Evolutionary conservation across 1,140 invertebrate genomes (phyloP).

Genomic region (Oryzaephilus surinamensis): DNA sequence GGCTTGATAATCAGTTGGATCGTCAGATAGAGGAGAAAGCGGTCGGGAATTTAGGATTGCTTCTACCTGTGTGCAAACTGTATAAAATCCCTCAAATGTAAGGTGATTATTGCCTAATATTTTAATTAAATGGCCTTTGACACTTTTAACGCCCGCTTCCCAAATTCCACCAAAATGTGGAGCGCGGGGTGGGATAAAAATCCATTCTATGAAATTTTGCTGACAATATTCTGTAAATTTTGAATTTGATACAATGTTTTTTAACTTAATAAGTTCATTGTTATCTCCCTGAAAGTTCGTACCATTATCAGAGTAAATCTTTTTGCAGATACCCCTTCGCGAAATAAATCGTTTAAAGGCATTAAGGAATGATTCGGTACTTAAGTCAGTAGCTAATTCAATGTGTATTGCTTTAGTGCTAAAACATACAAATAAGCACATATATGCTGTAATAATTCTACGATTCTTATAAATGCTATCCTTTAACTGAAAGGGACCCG

Average conservation of each 20-base stretch:
- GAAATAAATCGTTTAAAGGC: slow-evolving; percentile 20
- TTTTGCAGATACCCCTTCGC: slow-evolving; percentile 16
- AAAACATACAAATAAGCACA: slow-evolving; percentile 12
- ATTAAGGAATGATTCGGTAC: slow-evolving; percentile 10
- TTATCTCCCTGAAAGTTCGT: slow-evolving; percentile 10
- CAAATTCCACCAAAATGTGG: slow-evolving; percentile 16
- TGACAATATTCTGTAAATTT: neutral
- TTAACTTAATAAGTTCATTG: neutral
- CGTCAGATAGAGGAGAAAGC: slow-evolving; percentile 16
- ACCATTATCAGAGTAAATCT: slow-evolving; percentile 18
- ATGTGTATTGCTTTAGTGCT: slow-evolving; percentile 10
- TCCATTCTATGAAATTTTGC: slow-evolving; percentile 14
- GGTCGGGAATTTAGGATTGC: slow-evolving; percentile 33
- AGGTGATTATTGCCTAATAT: slow-evolving; percentile 10
- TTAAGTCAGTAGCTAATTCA: slow-evolving; percentile 12
- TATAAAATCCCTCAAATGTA: slow-evolving; percentile 13
- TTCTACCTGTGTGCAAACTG: slow-evolving; percentile 17
- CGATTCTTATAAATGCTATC: slow-evolving; percentile 1
- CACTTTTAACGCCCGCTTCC: slow-evolving; percentile 9
- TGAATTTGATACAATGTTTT: neutral
- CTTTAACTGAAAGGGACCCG: slow-evolving; percentile 14
- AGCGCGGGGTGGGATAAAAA: slow-evolving; percentile 9
- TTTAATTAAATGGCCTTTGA: slow-evolving; percentile 9
- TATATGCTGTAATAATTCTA: slow-evolving; percentile 12
- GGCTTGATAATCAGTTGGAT: slow-evolving; percentile 14